phyloP scores from a whole-genome alignment of 2,888 invertebrate species.

The Eupithecia subumbrata region DNA sequence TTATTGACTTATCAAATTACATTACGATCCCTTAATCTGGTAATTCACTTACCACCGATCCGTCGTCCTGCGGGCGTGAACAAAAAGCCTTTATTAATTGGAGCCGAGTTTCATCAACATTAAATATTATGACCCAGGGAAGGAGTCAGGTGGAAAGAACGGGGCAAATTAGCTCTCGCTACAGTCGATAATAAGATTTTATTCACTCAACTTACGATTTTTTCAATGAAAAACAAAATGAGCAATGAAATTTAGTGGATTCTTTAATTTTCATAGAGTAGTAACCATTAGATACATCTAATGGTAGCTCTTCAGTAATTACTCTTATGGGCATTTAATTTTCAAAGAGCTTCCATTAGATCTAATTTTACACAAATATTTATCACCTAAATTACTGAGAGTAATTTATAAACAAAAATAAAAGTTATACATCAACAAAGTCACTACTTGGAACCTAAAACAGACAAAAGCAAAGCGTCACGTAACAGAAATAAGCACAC shows the following conservation, averaged over 20 bases:
- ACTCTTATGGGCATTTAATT: neutral
- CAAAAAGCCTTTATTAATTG: slow-evolving; percentile 64
- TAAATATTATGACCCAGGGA: slow-evolving; percentile 40
- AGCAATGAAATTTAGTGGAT: neutral
- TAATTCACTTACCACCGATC: slow-evolving; percentile 79
- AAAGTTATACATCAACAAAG: neutral
- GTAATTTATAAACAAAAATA: neutral
- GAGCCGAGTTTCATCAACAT: slow-evolving; percentile 44
- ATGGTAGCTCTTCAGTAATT: too few species aligned
- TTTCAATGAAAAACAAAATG: neutral
- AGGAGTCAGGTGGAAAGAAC: slow-evolving; percentile 9
- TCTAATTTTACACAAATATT: neutral
- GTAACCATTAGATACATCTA: neutral
- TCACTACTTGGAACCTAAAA: neutral
- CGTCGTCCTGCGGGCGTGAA: slow-evolving; percentile 80
- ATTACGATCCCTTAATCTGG: slow-evolving; percentile 27
- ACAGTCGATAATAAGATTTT: neutral
- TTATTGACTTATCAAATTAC: slow-evolving; percentile 32
- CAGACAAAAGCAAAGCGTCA: neutral
- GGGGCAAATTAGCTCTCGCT: neutral
- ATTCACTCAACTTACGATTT: neutral
- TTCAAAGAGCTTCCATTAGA: neutral
- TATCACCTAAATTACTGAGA: neutral
- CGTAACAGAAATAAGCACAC: neutral
- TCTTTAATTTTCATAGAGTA: neutral